phyloP scores from a whole-genome alignment of 2,888 invertebrate species.

The Sericinus montela region DNA sequence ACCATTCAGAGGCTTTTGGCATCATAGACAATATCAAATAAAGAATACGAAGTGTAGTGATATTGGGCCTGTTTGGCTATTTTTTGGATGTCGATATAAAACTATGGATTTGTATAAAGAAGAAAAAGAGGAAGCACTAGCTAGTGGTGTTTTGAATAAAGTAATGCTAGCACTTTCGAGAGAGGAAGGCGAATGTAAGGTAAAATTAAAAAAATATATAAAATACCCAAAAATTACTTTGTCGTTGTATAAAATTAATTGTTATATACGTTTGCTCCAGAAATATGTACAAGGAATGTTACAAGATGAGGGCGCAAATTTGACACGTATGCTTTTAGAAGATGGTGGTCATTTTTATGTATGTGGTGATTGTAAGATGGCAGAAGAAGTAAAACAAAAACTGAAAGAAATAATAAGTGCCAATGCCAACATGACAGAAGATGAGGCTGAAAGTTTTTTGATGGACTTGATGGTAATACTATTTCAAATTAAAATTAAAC shows the following conservation, averaged over 20 bases:
- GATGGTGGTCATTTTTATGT: slow-evolving; percentile 95
- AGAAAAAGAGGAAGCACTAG: slow-evolving; percentile 86
- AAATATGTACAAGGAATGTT: slow-evolving; percentile 95
- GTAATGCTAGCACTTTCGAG: slow-evolving; percentile 90
- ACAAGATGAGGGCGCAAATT: slow-evolving; percentile 85
- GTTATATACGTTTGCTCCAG: slow-evolving; percentile 70
- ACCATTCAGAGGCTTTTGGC: slow-evolving; percentile 96
- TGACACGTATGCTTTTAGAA: slow-evolving; percentile 86
- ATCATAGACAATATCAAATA: slow-evolving; percentile 80
- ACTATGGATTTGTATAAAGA: slow-evolving; percentile 89
- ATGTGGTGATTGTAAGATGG: slow-evolving; percentile 98
- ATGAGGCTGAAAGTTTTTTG: slow-evolving; percentile 90
- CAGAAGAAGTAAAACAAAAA: slow-evolving; percentile 95
- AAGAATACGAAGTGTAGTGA: slow-evolving; percentile 34
- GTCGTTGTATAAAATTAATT: neutral
- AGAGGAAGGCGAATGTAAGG: slow-evolving; percentile 86
- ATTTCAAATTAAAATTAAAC: neutral
- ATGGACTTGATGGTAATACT: slow-evolving; percentile 86
- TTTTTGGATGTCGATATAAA: slow-evolving; percentile 91
- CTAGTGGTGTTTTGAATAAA: slow-evolving; percentile 84
- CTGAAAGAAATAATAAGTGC: slow-evolving; percentile 86
- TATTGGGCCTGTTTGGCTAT: slow-evolving; percentile 83
- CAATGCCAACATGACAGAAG: slow-evolving; percentile 83
- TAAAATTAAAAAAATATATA: slow-evolving; percentile 39
- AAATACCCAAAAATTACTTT: neutral